Base-by-base conservation (phyloP, 2,113 vertebrate genomes). In the Epinephelus cyanopodus region DNA sequence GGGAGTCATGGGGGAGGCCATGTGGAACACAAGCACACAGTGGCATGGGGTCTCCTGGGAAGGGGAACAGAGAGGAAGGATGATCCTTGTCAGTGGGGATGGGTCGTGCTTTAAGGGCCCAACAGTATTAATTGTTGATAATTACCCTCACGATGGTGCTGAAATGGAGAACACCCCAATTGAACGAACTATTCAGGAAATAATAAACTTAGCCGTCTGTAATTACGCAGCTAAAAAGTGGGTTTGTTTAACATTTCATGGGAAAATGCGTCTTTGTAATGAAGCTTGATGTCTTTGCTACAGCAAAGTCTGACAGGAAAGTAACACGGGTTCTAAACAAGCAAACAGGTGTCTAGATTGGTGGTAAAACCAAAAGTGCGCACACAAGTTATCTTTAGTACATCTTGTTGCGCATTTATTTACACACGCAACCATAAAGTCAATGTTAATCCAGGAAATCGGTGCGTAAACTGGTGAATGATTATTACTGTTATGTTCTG, bases 51-150 rank as follows among this genome's bases (percentile, higher is more conserved):
- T 87, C 87, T 83, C 87, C 58, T 19, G 81, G 79, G 84, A 83
- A 42, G 12, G n/a, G 33, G 56, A 66, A 62, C 25, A 77, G 7
- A 82, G 67, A 74, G 37, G 58, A 61, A 50, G 47, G 39, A 71
- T 37, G 61, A 82, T 83, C 57, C 75, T 68, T 84, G 72, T 87
- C 68, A 48, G 25, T 18, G 12, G 61, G n/a, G 67, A 81, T 37
- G 19, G 71, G 68, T 37, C 66, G 50, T 67, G 48, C 47, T 79
- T 63, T 39, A 81, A 81, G 76, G 65, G 21, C 60, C 63, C 19
- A 56, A 29, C 52, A 6, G 60, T 76, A 91, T 86, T 75, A 84
- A 91, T 79, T 73, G 23, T 68, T 83, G 57, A 85, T 85, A 21
- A 86, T 79, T 79, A 66, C 33, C 15, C 37, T 68, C 19, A 52